Conservation (phyloP, 2,113 vertebrate species). For the Gallinago jamesoni region DNA sequence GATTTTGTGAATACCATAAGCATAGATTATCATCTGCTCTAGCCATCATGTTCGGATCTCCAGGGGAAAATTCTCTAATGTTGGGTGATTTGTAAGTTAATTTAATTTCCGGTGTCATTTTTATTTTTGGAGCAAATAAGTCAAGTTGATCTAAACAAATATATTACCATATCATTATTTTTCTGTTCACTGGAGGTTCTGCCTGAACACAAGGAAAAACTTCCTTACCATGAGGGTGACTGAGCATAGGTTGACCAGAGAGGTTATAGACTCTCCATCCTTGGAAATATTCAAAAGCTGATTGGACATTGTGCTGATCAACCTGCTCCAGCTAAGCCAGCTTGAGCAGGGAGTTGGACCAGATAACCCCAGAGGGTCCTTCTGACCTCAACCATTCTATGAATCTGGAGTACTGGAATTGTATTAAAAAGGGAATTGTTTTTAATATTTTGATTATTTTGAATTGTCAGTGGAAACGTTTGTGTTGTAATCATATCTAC, state of each 20-base stretch:
- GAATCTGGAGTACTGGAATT: background rate
- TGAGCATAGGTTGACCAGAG: background rate
- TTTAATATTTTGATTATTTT: background rate
- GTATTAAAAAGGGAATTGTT: background rate
- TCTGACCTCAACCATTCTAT: background rate
- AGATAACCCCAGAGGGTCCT: background rate
- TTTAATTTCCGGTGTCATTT: background rate
- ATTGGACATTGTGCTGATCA: background rate
- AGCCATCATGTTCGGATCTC: background rate
- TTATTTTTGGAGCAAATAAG: background rate
- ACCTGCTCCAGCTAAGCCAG: background rate
- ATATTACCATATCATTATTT: background rate
- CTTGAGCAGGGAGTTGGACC: background rate
- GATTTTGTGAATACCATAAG: background rate
- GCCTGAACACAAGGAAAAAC: background rate
- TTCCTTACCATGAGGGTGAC: background rate
- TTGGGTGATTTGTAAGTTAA: background rate
- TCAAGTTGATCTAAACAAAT: background rate
- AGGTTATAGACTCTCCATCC: background rate
- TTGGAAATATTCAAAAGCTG: background rate
- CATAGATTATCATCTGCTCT: background rate
- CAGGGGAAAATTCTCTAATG: background rate
- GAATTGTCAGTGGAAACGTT: background rate
- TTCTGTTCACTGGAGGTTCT: background rate
- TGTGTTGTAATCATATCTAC: background rate